phyloP scores from a whole-genome alignment of 2,113 vertebrate species.

The Sclerurus mexicanus region DNA sequence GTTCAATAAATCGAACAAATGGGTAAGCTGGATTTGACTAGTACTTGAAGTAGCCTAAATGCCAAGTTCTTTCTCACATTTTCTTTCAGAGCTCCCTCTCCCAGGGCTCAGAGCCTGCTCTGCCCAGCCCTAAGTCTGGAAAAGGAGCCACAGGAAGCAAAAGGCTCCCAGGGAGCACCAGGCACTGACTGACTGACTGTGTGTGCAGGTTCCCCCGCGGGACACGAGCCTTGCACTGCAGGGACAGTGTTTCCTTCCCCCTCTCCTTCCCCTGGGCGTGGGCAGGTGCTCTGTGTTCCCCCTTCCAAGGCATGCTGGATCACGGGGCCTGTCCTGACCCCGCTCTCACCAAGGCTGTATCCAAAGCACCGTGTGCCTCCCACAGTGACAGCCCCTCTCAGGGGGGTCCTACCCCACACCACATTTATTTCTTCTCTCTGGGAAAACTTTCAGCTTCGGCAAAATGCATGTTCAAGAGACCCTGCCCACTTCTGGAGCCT shows the following conservation, averaged over 20 bases:
- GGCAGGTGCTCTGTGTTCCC: background rate
- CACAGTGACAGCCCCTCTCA: rapidly evolving
- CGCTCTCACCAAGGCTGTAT: background rate
- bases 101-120: slow-evolving; percentile 1
- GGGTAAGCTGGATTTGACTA: slow-evolving; percentile 31
- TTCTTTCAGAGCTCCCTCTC: background rate
- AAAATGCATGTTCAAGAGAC: background rate
- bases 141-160: background rate
- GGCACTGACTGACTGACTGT: background rate
- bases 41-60: background rate
- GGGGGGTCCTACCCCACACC: background rate
- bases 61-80: background rate
- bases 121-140: background rate
- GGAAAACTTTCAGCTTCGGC: background rate
- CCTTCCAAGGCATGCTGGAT: background rate
- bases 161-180: background rate
- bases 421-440: background rate
- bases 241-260: background rate
- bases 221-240: background rate
- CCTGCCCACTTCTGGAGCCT: background rate
- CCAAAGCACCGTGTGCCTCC: background rate
- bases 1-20: slow-evolving; percentile 69
- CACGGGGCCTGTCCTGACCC: background rate
- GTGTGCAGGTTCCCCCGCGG: background rate
- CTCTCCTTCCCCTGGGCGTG: background rate